Evolutionary conservation across 2,888 invertebrate species (phyloP), one percentile per base, ranked within the genome.

Genomic region (Gymnosoma rotundatum): DNA sequence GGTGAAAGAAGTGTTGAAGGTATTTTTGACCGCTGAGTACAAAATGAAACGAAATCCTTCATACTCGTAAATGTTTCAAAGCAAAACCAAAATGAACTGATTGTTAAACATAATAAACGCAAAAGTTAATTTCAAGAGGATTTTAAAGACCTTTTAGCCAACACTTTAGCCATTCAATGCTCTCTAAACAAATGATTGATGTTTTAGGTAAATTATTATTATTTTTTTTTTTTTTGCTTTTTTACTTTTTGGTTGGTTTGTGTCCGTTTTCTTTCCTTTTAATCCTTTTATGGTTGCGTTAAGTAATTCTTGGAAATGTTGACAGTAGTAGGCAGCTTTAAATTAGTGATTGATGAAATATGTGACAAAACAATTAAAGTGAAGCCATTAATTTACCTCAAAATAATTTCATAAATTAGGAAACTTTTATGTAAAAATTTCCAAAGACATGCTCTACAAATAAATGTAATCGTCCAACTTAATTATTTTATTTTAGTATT

Each of bases 121-220:
- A 73, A 70, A 69, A 73, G 64, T 69, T 74, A 64, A 74, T 78
- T 80, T 70, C 74, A 74, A 75, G 50, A 81, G 78, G 61, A 69
- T 81, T 78, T 78, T 81, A 84, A 84, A 81, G 52, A 81, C 84
- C 81, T 84, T 84, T 84, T 84, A 84, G 81, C 84, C 84, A 84
- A 84, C 84, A 84, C 84, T 84, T 84, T 84, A 84, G 56, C 50
- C 75, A 69, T 38, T 74, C 70, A 70, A 81, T 54, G 74, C 61
- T 66, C 48, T 70, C 64, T 69, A 50, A 67, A 42, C 58, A 84
- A 81, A 84, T 84, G 84, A 84, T 84, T 84, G 84, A 84, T 84
- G 81, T 81, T 69, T 78, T 63, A 32, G 73, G 54, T 63, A 61
- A 83, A 73, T 72, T 56, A 25, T 72, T 56, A 18, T 48, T 48